These are phyloP conservation scores for Rhabdomys pumilio DNA, from an alignment of 2,797 vertebrate genomes.

Conservation along the genomic window DNA sequence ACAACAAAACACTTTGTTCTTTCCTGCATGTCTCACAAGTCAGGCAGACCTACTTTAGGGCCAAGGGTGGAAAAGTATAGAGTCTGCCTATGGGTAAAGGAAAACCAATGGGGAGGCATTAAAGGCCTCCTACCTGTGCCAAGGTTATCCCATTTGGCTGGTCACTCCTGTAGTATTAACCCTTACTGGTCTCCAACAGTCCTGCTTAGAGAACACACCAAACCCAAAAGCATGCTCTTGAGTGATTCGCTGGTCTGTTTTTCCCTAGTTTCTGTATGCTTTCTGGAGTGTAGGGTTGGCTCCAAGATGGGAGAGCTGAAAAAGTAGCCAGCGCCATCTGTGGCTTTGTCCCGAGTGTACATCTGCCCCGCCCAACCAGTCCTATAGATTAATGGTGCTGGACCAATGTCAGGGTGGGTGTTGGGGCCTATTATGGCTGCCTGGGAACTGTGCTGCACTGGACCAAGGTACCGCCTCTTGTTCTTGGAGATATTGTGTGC, in stretches of 20 bases:
- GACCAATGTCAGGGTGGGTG: not conserved
- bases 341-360: not conserved
- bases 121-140: not conserved
- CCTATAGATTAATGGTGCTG: not conserved
- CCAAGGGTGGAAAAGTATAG: not conserved
- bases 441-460: fast-evolving
- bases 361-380: not conserved
- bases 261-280: no score
- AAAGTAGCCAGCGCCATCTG: not conserved
- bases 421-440: not conserved
- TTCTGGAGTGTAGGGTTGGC: not conserved
- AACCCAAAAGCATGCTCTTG: no score
- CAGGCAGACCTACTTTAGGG: not conserved
- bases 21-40: not conserved
- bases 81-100: not conserved
- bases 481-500: slow-evolving; percentile 85
- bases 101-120: not conserved
- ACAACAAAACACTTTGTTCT: fast-evolving
- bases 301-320: no score
- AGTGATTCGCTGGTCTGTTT: not conserved
- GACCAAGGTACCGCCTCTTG: not conserved
- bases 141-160: fast-evolving
- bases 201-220: no score
- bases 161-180: fast-evolving
- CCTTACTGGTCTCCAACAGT: not conserved